A percentile compares a stretch with the other conserved stretches of the same genome.
Evolutionary conservation across 2,113 vertebrate species (phyloP).

Genomic region (Oreocharis arfaki): DNA sequence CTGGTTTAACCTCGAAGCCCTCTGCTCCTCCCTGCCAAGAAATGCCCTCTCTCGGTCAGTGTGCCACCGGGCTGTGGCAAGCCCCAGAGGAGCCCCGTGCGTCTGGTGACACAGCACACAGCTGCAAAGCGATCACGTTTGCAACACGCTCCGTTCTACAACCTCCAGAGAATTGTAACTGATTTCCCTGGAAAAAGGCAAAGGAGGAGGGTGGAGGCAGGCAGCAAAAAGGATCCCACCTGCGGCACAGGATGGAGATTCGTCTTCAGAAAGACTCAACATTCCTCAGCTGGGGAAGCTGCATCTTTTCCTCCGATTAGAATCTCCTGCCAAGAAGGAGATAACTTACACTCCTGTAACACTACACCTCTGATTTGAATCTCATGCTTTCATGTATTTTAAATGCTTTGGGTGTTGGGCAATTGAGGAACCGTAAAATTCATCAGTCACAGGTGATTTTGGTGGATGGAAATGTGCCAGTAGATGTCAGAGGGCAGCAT

Average conservation of each 20-base stretch:
- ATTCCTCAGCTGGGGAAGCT: neutral
- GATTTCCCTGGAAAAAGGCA: neutral
- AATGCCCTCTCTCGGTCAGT: rapidly evolving
- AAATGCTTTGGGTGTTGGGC: neutral
- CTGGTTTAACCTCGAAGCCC: rapidly evolving
- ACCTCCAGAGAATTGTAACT: rapidly evolving
- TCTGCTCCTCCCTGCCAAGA: neutral
- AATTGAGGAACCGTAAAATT: rapidly evolving
- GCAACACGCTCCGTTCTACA: neutral
- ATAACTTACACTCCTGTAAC: rapidly evolving
- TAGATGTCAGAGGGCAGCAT: neutral
- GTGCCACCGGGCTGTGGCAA: neutral
- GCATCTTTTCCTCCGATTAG: neutral
- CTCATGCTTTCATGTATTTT: neutral
- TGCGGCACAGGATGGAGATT: neutral
- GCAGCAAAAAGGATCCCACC: neutral
- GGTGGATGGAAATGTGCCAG: neutral
- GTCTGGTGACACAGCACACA: neutral
- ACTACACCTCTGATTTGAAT: neutral
- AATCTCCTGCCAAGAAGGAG: neutral
- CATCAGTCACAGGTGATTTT: neutral
- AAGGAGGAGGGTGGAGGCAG: neutral
- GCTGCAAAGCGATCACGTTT: neutral
- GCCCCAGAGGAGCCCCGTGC: neutral
- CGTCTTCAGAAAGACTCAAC: neutral